Evolutionary conservation across 2,888 invertebrate species (phyloP).

Genomic region (Hyposoter dolosus): DNA sequence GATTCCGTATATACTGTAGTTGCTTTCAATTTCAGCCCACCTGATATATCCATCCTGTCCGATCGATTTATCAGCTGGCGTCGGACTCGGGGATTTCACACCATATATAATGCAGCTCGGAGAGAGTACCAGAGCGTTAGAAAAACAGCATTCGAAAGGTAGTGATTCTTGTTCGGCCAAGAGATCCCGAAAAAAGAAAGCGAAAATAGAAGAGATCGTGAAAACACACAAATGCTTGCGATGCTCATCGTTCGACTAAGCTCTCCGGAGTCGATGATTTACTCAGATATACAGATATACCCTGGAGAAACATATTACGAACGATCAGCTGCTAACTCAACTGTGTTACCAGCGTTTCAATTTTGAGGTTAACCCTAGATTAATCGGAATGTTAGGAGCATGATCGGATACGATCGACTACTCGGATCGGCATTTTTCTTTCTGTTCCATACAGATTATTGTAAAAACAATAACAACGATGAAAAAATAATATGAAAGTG

Average conservation of each 20-base stretch:
- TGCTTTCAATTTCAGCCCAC: neutral
- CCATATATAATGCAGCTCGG: conserved; percentile 77
- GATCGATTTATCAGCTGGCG: conserved; percentile 68
- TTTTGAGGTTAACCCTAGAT: neutral
- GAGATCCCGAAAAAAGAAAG: neutral
- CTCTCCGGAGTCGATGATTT: neutral
- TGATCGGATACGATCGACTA: neutral
- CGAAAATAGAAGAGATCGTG: neutral
- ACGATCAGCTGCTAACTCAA: neutral
- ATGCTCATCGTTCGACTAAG: neutral
- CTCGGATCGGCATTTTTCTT: neutral
- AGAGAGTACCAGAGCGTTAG: conserved; percentile 28
- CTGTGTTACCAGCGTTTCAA: neutral
- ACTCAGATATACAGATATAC: conserved; percentile 11
- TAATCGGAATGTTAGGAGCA: neutral
- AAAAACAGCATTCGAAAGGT: conserved; percentile 22
- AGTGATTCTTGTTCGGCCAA: conserved; percentile 1
- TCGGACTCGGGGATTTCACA: conserved; percentile 76
- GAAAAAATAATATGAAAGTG: neutral
- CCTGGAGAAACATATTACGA: neutral
- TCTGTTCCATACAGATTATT: neutral
- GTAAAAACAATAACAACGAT: neutral
- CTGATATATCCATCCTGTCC: neutral
- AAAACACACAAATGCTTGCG: neutral
- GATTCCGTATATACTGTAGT: neutral